These are phyloP conservation scores for Oreochromis spilurus DNA, from an alignment of 2,113 vertebrate genomes.

Conservation along the genomic window DNA sequence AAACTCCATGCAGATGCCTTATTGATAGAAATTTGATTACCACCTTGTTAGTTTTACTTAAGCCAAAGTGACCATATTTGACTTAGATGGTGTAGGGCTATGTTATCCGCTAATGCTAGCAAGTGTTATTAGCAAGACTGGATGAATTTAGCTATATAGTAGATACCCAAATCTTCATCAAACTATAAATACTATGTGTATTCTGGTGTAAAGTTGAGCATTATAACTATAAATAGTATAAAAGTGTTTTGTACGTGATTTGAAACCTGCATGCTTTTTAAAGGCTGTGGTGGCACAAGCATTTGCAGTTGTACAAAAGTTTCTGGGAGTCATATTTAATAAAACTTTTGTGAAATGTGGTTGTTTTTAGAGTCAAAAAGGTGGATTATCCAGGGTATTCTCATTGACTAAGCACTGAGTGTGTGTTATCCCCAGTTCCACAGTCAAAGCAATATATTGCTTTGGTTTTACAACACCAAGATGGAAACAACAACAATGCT, in stretches of 20 bases:
- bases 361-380: background rate
- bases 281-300: background rate
- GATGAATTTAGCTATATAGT: background rate
- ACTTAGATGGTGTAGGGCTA: background rate
- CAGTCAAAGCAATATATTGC: background rate
- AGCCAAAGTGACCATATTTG: background rate
- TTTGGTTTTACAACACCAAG: background rate
- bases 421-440: background rate
- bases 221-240: background rate
- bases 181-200: background rate
- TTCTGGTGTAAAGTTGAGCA: background rate
- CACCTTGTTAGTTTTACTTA: background rate
- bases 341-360: background rate
- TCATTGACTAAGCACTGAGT: background rate
- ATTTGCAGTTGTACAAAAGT: background rate
- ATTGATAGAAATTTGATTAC: background rate
- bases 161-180: background rate
- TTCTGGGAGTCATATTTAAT: background rate
- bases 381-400: background rate
- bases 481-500: background rate
- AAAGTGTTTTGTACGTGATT: background rate
- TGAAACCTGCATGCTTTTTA: rapidly evolving
- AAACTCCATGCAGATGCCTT: background rate
- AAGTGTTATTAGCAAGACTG: background rate
- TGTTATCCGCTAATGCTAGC: background rate